Percentiles rank a stretch among this genome's conserved stretches.
phyloP scores from a whole-genome alignment of 2,888 invertebrate species.

The Scaptomyza reducta region DNA sequence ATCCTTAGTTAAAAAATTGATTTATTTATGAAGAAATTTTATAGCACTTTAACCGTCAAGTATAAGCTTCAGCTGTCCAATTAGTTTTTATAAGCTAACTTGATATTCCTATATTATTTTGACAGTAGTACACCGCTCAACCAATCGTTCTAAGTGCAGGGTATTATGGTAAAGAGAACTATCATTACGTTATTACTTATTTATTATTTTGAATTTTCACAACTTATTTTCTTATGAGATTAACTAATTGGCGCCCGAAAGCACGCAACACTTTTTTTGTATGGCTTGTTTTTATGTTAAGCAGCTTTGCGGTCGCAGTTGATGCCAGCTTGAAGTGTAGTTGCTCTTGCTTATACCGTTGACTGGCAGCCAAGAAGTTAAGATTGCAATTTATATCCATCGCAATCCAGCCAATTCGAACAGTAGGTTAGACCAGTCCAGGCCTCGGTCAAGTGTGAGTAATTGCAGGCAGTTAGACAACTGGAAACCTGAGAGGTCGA shows the following conservation, averaged over 20 bases:
- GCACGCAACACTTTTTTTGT: constrained; percentile 1
- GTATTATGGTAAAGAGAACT: too few species aligned
- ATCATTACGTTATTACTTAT: not conserved
- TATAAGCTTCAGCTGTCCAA: not conserved
- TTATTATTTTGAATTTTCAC: not conserved
- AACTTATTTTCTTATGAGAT: not conserved
- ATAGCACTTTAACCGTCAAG: not conserved
- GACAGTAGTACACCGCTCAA: not conserved
- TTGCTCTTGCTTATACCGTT: constrained; percentile 12
- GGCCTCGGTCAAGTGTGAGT: constrained; percentile 69
- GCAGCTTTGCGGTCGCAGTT: constrained; percentile 14
- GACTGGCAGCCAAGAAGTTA: constrained; percentile 33
- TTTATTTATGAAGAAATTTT: not conserved
- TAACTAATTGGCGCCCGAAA: not conserved
- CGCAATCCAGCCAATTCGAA: constrained; percentile 10
- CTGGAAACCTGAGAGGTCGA: constrained; percentile 43
- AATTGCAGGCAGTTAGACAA: constrained; percentile 67
- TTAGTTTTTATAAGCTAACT: not conserved
- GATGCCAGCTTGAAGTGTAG: not conserved
- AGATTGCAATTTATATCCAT: constrained; percentile 60
- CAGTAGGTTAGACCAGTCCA: constrained; percentile 40
- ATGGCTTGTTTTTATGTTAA: not conserved
- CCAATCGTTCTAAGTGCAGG: not conserved
- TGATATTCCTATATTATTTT: not conserved
- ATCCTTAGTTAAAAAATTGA: too few species aligned